A percentile compares a stretch with the other conserved stretches of the same genome.
Conservation (phyloP, 2,888 invertebrate species). For the Eilema griseolum region DNA sequence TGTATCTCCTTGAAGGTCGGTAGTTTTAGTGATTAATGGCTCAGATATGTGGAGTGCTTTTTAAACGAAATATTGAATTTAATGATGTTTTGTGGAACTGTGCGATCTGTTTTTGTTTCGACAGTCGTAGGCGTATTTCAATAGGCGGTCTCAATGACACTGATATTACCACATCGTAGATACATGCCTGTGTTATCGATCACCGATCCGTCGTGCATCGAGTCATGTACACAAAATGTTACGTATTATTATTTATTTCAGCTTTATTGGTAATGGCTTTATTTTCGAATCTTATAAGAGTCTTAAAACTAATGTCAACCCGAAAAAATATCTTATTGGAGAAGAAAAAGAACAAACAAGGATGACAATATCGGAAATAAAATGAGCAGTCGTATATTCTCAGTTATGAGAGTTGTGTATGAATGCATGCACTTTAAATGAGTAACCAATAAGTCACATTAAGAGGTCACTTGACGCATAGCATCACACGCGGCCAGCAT, state of each 20-base stretch:
- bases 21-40: slow-evolving; percentile 86
- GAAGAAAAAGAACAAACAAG: slow-evolving; percentile 23
- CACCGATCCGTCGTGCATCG: slow-evolving; percentile 45
- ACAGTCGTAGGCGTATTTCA: slow-evolving; percentile 68
- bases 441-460: slow-evolving; percentile 84
- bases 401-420: slow-evolving; percentile 56
- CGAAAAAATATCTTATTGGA: neutral
- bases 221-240: neutral
- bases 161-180: slow-evolving; percentile 66
- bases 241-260: neutral
- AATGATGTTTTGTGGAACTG: slow-evolving; percentile 84
- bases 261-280: slow-evolving; percentile 34
- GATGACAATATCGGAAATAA: slow-evolving; percentile 21
- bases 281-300: slow-evolving; percentile 36
- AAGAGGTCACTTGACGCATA: slow-evolving; percentile 83
- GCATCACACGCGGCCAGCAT: slow-evolving; percentile 76
- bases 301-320: slow-evolving; percentile 24
- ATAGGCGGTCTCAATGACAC: slow-evolving; percentile 70
- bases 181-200: slow-evolving; percentile 64
- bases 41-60: slow-evolving; percentile 85
- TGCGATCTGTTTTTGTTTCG: slow-evolving; percentile 73
- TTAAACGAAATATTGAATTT: slow-evolving; percentile 87
- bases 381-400: slow-evolving; percentile 35
- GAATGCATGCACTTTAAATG: slow-evolving; percentile 75
- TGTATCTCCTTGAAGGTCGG: slow-evolving; percentile 85